Conservation (phyloP, 2,113 vertebrate species). For the Donacobius atricapilla region DNA sequence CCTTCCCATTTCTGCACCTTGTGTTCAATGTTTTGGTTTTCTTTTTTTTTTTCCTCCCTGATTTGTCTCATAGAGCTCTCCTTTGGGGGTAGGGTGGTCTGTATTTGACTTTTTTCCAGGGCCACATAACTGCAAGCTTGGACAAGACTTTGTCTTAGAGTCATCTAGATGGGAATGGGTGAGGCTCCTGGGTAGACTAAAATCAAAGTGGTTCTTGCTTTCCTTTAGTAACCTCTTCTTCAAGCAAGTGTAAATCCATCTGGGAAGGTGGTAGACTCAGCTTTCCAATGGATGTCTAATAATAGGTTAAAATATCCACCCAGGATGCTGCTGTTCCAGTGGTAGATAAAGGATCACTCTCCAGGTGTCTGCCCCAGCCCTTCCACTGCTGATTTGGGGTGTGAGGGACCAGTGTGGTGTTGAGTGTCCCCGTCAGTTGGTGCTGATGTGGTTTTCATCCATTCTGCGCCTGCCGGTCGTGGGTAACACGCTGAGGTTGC, state of each 20-base stretch:
- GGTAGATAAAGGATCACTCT: background rate
- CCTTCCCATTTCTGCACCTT: background rate
- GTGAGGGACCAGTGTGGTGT: background rate
- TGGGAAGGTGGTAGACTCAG: background rate
- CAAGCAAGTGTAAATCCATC: background rate
- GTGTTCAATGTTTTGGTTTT: background rate
- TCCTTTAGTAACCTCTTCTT: background rate
- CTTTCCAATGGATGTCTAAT: background rate
- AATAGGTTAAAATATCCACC: background rate
- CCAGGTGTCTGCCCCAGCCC: rapidly evolving
- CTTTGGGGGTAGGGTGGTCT: background rate
- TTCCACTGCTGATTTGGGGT: background rate
- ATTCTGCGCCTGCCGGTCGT: rapidly evolving
- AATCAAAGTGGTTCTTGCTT: background rate
- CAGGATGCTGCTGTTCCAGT: background rate
- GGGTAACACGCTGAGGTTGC: background rate
- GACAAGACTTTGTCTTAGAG: background rate
- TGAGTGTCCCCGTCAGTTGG: background rate
- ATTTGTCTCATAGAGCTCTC: background rate
- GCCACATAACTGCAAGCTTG: background rate
- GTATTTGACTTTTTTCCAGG: background rate
- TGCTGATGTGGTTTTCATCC: background rate
- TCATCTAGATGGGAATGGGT: background rate
- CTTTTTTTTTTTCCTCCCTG: rapidly evolving
- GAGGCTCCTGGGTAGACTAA: background rate